Evolutionary conservation across 2,888 invertebrate genomes (phyloP).

Genomic region (Ctenicera cuprea): DNA sequence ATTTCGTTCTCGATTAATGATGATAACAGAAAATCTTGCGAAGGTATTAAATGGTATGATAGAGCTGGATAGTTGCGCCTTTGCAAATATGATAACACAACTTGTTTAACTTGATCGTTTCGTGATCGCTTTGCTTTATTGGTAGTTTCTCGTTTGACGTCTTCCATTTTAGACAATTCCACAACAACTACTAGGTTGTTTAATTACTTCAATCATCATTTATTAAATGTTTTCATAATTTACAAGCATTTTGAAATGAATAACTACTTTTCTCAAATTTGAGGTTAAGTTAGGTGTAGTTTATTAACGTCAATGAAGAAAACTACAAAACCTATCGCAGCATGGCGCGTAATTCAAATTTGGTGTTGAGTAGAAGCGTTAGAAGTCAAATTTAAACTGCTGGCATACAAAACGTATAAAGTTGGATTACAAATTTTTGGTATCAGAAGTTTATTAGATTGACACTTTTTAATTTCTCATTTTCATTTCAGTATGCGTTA

Average conservation of each 20-base stretch:
- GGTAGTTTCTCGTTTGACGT: slow-evolving; percentile 63
- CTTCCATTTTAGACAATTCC: slow-evolving; percentile 61
- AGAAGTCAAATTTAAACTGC: no score
- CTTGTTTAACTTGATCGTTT: slow-evolving; percentile 80
- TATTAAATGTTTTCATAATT: background rate
- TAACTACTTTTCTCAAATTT: slow-evolving; percentile 7
- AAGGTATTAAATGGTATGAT: slow-evolving; percentile 69
- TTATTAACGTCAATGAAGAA: background rate
- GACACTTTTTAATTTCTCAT: no score
- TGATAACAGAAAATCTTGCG: slow-evolving; percentile 82
- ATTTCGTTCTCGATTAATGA: slow-evolving; percentile 82
- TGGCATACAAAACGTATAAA: no score
- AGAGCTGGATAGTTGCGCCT: slow-evolving; percentile 78
- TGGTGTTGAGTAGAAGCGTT: no score
- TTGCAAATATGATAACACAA: slow-evolving; percentile 81
- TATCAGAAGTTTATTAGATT: no score
- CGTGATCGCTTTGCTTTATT: slow-evolving; percentile 79
- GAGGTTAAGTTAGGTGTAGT: slow-evolving; percentile 15
- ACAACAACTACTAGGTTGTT: background rate
- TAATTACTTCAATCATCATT: background rate
- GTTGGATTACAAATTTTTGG: no score
- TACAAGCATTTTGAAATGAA: background rate
- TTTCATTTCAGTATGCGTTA: no score
- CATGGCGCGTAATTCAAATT: slow-evolving; percentile 1
- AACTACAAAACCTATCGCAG: no score